Evolutionary conservation across 2,797 vertebrate species (phyloP).

Genomic region (Hapalemur alaotrensis): DNA sequence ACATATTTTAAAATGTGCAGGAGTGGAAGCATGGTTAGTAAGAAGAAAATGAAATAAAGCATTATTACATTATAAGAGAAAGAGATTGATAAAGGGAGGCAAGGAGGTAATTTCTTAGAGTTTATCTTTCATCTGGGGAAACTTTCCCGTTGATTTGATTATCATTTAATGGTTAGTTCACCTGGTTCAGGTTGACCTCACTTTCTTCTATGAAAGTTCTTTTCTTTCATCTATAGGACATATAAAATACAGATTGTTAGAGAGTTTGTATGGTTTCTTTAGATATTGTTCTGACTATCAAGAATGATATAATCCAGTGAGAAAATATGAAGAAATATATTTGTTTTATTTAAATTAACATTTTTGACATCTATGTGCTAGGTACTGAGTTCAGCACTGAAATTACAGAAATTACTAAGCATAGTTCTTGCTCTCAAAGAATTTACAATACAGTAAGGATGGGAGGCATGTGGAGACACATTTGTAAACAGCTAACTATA

Average conservation of each 20-base stretch:
- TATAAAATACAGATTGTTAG: background rate
- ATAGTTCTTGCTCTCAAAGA: background rate
- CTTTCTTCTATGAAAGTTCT: background rate
- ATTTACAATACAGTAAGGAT: background rate
- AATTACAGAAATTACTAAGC: background rate
- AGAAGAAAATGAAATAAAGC: background rate
- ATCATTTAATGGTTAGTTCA: background rate
- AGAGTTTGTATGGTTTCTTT: background rate
- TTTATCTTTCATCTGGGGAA: background rate
- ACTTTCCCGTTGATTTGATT: background rate
- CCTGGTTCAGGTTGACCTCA: background rate
- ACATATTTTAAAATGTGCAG: background rate
- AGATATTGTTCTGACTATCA: background rate
- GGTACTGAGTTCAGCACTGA: background rate
- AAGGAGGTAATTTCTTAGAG: background rate
- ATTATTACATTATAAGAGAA: background rate
- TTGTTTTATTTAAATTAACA: constrained; percentile 20
- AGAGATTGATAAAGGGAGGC: background rate
- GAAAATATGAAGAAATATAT: background rate
- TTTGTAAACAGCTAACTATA: background rate
- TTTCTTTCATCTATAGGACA: background rate
- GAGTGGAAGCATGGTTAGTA: background rate
- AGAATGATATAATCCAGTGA: background rate
- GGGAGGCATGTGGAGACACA: background rate
- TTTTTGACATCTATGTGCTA: background rate